These are phyloP conservation scores for Tokudaia tokunoshimensis DNA, from an alignment of 2,797 vertebrate genomes.

Conservation along the genomic window DNA sequence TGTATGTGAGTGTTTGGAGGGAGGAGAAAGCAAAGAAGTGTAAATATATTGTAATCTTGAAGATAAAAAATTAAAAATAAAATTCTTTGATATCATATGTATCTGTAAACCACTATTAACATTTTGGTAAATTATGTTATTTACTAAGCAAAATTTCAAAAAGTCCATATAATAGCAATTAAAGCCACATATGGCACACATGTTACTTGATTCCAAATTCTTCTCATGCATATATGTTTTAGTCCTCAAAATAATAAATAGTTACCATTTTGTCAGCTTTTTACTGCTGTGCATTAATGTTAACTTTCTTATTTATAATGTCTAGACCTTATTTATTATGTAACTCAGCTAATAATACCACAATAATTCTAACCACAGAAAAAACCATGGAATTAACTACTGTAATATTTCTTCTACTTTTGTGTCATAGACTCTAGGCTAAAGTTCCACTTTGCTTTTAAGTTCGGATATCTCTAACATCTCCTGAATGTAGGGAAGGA, in stretches of 20 bases:
- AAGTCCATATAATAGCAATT: background rate
- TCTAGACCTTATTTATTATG: constrained; percentile 21
- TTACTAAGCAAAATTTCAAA: constrained; percentile 22
- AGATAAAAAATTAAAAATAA: background rate
- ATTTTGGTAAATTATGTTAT: background rate
- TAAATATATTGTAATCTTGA: background rate
- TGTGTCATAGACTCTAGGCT: background rate
- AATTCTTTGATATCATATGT: background rate
- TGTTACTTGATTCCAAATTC: background rate
- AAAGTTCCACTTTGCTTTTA: background rate
- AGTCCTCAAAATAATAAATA: background rate
- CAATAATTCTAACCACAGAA: background rate
- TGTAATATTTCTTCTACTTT: background rate
- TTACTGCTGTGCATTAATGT: background rate
- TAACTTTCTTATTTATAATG: constrained; percentile 14
- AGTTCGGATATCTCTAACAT: background rate
- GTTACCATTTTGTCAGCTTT: background rate
- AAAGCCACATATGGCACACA: background rate
- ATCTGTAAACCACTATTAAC: background rate
- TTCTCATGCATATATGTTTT: background rate
- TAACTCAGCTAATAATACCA: constrained; percentile 2
- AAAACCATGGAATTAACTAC: background rate
- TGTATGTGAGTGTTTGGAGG: background rate
- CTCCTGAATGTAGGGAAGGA: background rate
- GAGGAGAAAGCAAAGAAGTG: background rate